Conservation (phyloP, 37 sponge, comb jelly and placozoan genomes). For the Axinella damicornis region DNA sequence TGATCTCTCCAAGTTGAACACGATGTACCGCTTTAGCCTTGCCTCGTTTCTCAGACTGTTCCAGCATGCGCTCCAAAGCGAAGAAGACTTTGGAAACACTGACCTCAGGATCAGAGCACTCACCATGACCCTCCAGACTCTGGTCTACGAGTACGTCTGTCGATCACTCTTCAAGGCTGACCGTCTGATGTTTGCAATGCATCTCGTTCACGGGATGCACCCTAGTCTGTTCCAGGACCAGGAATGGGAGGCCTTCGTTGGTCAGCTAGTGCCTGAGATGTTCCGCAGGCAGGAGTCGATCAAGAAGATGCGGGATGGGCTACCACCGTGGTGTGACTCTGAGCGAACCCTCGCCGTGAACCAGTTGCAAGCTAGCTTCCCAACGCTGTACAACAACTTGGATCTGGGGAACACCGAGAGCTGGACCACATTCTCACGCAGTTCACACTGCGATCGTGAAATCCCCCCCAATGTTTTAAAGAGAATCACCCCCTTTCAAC, state of each 20-base stretch:
- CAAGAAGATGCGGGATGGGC: constrained; percentile 47
- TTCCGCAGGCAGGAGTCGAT: constrained; percentile 70
- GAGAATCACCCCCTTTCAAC: constrained; percentile 89
- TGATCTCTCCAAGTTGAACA: constrained; percentile 83
- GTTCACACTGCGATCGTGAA: constrained; percentile 89
- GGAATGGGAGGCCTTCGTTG: constrained; percentile 91
- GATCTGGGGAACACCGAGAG: constrained; percentile 67
- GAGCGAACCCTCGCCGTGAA: constrained; percentile 63
- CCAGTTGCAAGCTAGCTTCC: constrained; percentile 72
- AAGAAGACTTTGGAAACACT: constrained; percentile 69
- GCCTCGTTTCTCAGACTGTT: constrained; percentile 93
- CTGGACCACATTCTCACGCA: constrained; percentile 81
- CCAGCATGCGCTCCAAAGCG: constrained; percentile 74
- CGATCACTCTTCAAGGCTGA: constrained; percentile 94
- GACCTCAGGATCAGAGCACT: constrained; percentile 85
- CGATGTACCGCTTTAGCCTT: constrained; percentile 96
- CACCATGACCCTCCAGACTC: constrained; percentile 60
- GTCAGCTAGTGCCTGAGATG: constrained; percentile 72
- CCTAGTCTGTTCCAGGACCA: constrained; percentile 85
- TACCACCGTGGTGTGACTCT: constrained; percentile 87
- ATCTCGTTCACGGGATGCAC: constrained; percentile 91
- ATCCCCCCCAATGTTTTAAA: constrained; percentile 81
- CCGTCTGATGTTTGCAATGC: constrained; percentile 93
- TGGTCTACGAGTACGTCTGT: constrained; percentile 88
- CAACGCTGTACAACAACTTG: constrained; percentile 71